Base-by-base conservation (phyloP, 2,888 invertebrate genomes). In the Muscina levida region DNA sequence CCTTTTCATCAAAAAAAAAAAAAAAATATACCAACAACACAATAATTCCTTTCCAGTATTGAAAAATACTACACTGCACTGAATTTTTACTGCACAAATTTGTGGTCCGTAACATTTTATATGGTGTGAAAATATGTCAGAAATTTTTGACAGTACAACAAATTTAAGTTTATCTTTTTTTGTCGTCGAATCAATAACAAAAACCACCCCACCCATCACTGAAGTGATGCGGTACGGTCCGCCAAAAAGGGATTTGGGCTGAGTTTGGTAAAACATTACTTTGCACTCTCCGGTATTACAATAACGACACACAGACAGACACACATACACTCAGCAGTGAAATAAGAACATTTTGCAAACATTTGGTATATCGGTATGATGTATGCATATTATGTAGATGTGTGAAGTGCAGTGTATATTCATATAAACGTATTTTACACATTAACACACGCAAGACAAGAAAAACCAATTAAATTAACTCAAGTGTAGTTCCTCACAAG, bases 391-490 rank as follows among this genome's bases (percentile, higher is more conserved):
- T 31, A n/a, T n/a, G n/a, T n/a, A n/a, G n/a, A n/a, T n/a, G n/a
- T n/a, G n/a, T n/a, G 24, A 11, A 26, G 13, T 53, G 26, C 26
- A 2, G 5, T 11, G 56, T 56, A 24, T 15, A 56, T 46, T 4
- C 24, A 37, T 17, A 31, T 10, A 17, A 19, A 22, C 62, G 19
- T 22, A 42, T 68, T 68, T 68, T 59, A 77, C 66, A 74, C 76
- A 68, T 77, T 77, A 81, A 51, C 68, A 68, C 80, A 78, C 67
- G 80, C 77, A 83, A 75, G 83, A 87, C 88, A 89, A 88, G 87
- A 86, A 87, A 88, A 88, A 88, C 85, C 89, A 88, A 88, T 88
- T 88, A 88, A 88, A 88, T 88, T 87, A 89, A 88, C 86, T 89
- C 87, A 86, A 87, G 85, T 89, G 89, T 88, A 86, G 86, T 88